Evolutionary conservation across 30 jellyfish, hydroid and myxozoan species (phyloP).

Genomic region (Hydra vulgaris): DNA sequence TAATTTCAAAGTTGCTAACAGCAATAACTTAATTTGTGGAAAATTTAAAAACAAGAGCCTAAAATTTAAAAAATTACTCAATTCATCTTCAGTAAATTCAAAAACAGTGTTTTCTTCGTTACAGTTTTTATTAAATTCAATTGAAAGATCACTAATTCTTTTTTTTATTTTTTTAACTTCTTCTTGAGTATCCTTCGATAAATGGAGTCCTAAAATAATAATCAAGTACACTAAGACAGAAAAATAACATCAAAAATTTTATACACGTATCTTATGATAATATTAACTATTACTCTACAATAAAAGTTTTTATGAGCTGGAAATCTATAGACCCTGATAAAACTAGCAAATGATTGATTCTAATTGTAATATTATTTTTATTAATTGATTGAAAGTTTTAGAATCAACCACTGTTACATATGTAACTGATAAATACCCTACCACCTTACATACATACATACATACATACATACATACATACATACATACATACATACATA

Average conservation of each 20-base stretch:
- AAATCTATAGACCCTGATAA: too few relatives aligned
- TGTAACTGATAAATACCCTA: too few relatives aligned
- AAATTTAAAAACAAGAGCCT: background rate
- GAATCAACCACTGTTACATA: too few relatives aligned
- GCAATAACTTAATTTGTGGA: background rate
- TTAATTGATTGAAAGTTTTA: too few relatives aligned
- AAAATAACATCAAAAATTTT: background rate
- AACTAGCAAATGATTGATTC: too few relatives aligned
- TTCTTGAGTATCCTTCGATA: constrained; percentile 43
- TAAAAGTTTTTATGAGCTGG: too few relatives aligned
- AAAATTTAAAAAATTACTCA: constrained; percentile 3
- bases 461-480: too few relatives aligned
- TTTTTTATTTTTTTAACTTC: constrained; percentile 55
- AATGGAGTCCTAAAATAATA: constrained; percentile 31
- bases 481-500: too few relatives aligned
- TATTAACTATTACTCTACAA: too few relatives aligned
- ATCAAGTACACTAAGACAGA: background rate
- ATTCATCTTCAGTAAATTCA: constrained; percentile 54
- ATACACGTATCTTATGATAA: background rate
- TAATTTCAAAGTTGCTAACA: too few relatives aligned
- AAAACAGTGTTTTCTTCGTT: constrained; percentile 77
- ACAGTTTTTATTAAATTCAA: constrained; percentile 67
- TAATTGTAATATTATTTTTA: too few relatives aligned
- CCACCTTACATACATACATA: too few relatives aligned
- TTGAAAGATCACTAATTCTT: constrained; percentile 71